A percentile compares a stretch with the other conserved stretches of the same genome.
Conservation (phyloP, 2,113 vertebrate species). For the Carassius gibelio region DNA sequence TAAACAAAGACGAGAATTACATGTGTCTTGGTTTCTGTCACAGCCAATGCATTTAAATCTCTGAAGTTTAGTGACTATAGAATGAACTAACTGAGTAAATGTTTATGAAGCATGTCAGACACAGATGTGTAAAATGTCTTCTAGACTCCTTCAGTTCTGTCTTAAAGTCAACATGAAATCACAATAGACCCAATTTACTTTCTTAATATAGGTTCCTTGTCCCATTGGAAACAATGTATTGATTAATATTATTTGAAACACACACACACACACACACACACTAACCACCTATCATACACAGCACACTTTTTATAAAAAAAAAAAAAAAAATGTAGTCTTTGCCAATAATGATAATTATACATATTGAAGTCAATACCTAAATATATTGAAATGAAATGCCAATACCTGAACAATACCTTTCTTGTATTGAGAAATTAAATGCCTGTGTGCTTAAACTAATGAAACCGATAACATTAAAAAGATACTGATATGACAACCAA, state of each 20-base stretch:
- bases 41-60: neutral
- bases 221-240: neutral
- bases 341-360: neutral
- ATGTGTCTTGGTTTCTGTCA: slow-evolving; percentile 1
- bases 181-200: neutral
- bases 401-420: neutral
- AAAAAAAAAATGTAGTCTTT: neutral
- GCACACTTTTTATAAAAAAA: neutral
- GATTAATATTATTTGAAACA: neutral
- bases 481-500: neutral
- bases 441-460: neutral
- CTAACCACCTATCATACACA: neutral
- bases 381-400: neutral
- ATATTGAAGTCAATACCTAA: neutral
- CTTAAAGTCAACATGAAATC: neutral
- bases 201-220: neutral
- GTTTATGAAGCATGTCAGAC: slow-evolving; percentile 34
- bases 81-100: slow-evolving; percentile 20
- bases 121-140: slow-evolving; percentile 10
- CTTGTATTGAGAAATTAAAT: neutral
- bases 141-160: neutral
- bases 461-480: neutral
- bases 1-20: neutral
- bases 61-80: neutral
- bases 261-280: no score